These are phyloP conservation scores for Spondyliosoma cantharus DNA, from an alignment of 2,797 vertebrate species.

Conservation along the genomic window DNA sequence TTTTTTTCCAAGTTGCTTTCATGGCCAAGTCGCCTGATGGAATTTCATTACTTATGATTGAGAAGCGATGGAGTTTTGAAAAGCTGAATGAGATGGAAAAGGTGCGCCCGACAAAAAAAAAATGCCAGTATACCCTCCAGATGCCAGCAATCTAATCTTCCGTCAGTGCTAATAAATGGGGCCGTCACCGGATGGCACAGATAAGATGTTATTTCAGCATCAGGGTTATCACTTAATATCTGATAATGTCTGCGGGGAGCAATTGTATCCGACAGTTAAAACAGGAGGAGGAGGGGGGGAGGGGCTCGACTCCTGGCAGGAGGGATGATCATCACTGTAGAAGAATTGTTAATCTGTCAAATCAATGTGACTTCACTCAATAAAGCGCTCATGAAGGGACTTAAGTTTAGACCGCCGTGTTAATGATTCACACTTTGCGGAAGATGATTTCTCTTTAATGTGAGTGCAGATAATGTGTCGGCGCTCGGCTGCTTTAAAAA, in stretches of 20 bases:
- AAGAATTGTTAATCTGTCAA: constrained; percentile 78
- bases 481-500: not conserved
- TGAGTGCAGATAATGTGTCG: constrained; percentile 13
- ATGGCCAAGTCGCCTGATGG: constrained; percentile 65
- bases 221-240: constrained; percentile 80
- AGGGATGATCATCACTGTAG: constrained; percentile 63
- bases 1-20: constrained; percentile 57
- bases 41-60: constrained; percentile 80
- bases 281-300: constrained; percentile 41
- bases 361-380: constrained; percentile 75
- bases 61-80: constrained; percentile 76
- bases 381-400: constrained; percentile 66
- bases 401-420: constrained; percentile 45
- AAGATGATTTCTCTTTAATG: constrained; percentile 40
- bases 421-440: constrained; percentile 53
- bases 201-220: constrained; percentile 79
- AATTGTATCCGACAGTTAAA: constrained; percentile 74
- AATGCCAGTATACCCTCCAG: constrained; percentile 73
- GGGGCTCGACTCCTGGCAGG: constrained; percentile 62
- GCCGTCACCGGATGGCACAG: constrained; percentile 60
- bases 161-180: constrained; percentile 80
- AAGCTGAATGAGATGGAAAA: constrained; percentile 71
- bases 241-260: constrained; percentile 74
- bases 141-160: constrained; percentile 79
- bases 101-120: constrained; percentile 64